Base-by-base conservation (phyloP, 2,888 invertebrate genomes). In the Nomada goodeniana region DNA sequence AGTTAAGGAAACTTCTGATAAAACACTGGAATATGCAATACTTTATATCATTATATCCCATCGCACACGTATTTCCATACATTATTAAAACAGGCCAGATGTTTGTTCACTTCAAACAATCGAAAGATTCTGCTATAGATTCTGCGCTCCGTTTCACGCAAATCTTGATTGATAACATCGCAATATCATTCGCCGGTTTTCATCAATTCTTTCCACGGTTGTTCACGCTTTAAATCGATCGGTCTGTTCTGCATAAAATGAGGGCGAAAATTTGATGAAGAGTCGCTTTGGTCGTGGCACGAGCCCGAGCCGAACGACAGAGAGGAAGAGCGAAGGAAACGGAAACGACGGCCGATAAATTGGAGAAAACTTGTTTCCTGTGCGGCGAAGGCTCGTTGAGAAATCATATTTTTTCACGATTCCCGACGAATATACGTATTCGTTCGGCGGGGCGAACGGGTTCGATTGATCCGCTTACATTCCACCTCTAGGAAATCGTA, bases 301-400 rank as follows among this genome's bases (percentile, higher is more conserved):
- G 10, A 57, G 18, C 44, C 18, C 3, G 18, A 47, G 10, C 9
- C 13, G 23, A n/a, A 11, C 11, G 44, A 15, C 18, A 53, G 20
- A 13, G 67, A 23, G 20, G 47, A 26, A 47, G 11, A 50, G 44
- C 61, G 23, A 20, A 29, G 60, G 68, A 20, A 55, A 50, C 53
- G 65, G 42, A 36, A 61, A 55, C 60, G 42, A 20, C 63, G 57
- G 47, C 55, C 76, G 67, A 68, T 84, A 73, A 79, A 85, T 82
- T 67, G 78, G 61, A 68, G 82, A 76, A 85, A 82, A 74, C 61
- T 85, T 72, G 71, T 85, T 85, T 79, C 73, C 82, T 44, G 53
- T 18, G 59, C 57, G 29, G 64, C 15, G 60, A 29, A 65, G 59
- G 50, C 23, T 80, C 74, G 57, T 75, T 65, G 79, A 57, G 47